phyloP scores from a whole-genome alignment of 2,888 invertebrate genomes.

The Oxytorus armatus region DNA sequence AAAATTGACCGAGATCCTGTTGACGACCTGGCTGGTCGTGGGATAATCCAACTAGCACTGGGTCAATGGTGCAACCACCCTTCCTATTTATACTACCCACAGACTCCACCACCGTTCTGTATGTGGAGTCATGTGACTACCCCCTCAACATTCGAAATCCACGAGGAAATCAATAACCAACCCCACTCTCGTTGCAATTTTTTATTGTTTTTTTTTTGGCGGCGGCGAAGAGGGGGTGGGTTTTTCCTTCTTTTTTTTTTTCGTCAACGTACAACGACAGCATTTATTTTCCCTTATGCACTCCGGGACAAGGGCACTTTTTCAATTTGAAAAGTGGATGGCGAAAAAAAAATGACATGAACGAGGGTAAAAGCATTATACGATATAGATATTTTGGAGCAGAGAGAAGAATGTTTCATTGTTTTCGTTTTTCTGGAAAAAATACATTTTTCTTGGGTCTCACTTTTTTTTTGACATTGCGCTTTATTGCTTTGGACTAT shows the following conservation, averaged over 20 bases:
- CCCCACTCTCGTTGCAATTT: slow-evolving; percentile 68
- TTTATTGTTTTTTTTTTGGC: slow-evolving; percentile 51
- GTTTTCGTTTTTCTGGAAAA: background rate
- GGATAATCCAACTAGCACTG: slow-evolving; percentile 81
- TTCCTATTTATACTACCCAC: slow-evolving; percentile 81
- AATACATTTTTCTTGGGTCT: background rate
- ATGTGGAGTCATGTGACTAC: slow-evolving; percentile 79
- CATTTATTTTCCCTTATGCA: slow-evolving; percentile 34
- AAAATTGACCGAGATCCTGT: slow-evolving; percentile 63
- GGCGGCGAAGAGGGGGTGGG: too few relatives aligned
- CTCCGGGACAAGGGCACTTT: slow-evolving; percentile 27
- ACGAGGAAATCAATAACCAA: slow-evolving; percentile 82
- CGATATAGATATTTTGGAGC: background rate
- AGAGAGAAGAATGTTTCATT: background rate
- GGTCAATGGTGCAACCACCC: slow-evolving; percentile 84
- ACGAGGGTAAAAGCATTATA: slow-evolving; percentile 14
- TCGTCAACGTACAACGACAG: slow-evolving; percentile 27
- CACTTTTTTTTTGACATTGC: background rate
- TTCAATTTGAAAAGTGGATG: slow-evolving; percentile 45
- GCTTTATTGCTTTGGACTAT: too few relatives aligned
- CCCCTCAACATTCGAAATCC: slow-evolving; percentile 73
- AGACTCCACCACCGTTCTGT: slow-evolving; percentile 73
- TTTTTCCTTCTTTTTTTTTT: slow-evolving; percentile 34
- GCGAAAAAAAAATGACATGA: background rate
- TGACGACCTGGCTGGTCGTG: slow-evolving; percentile 77